Percentiles rank a stretch among this genome's conserved stretches.
These are phyloP conservation scores for Planococcus citri DNA, from an alignment of 1,140 invertebrate genomes.

Conservation along the genomic window DNA sequence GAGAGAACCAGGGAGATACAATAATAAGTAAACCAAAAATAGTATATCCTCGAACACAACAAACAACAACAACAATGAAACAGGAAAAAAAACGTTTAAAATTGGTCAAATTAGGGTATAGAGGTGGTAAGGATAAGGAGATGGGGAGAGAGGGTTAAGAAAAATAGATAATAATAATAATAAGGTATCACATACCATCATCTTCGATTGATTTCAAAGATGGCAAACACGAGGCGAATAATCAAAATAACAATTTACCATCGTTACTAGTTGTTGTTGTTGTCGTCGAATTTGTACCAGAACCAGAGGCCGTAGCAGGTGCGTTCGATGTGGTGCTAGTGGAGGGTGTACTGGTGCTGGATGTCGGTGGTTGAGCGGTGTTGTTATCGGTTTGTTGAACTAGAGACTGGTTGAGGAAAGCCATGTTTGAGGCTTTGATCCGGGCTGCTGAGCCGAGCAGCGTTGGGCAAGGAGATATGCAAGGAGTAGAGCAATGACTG, in stretches of 20 bases:
- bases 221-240: neutral
- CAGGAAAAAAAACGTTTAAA: neutral
- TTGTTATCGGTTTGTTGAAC: neutral
- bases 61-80: neutral
- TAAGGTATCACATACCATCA: neutral
- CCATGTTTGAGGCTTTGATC: conserved; percentile 58
- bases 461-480: conserved; percentile 66
- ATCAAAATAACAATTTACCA: neutral
- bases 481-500: conserved; percentile 69
- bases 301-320: no score
- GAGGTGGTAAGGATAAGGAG: no score
- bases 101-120: neutral
- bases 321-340: neutral
- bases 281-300: no score
- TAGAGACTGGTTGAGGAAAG: conserved; percentile 49
- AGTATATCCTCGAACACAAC: no score
- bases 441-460: conserved; percentile 40
- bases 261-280: neutral
- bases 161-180: neutral
- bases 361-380: neutral
- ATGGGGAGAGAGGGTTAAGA: no score
- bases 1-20: no score
- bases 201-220: neutral
- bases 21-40: no score
- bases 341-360: neutral